These are phyloP conservation scores for Lagopus leucura DNA, from an alignment of 2,113 vertebrate genomes.

Conservation along the genomic window DNA sequence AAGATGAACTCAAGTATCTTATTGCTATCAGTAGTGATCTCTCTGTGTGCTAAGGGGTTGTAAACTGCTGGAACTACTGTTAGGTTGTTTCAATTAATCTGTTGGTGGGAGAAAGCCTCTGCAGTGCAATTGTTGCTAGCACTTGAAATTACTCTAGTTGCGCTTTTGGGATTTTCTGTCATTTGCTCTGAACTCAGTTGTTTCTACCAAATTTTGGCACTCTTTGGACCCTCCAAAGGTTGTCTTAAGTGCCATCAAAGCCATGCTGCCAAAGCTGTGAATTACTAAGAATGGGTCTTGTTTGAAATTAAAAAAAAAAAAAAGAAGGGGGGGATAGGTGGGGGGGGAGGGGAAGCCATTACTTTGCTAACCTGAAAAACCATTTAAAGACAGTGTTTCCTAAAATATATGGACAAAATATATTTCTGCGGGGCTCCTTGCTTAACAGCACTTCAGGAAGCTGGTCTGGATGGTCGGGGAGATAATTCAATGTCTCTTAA, in stretches of 20 bases:
- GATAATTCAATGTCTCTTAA: background rate
- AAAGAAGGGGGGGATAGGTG: no score
- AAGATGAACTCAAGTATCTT: conserved; percentile 29
- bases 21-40: background rate
- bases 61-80: background rate
- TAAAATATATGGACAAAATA: background rate
- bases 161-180: background rate
- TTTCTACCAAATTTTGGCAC: background rate
- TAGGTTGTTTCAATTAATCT: background rate
- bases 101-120: background rate
- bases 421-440: background rate
- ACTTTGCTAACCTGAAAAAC: background rate
- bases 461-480: background rate
- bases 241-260: background rate
- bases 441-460: background rate
- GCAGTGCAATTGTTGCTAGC: background rate
- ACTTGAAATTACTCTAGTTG: background rate
- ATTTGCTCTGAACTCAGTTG: background rate
- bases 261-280: background rate
- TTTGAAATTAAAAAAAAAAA: background rate
- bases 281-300: background rate
- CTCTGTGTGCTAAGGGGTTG: background rate
- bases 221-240: background rate
- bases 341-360: background rate
- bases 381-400: background rate